Conservation (phyloP, 1,140 invertebrate species). For the Asobara japonica region DNA sequence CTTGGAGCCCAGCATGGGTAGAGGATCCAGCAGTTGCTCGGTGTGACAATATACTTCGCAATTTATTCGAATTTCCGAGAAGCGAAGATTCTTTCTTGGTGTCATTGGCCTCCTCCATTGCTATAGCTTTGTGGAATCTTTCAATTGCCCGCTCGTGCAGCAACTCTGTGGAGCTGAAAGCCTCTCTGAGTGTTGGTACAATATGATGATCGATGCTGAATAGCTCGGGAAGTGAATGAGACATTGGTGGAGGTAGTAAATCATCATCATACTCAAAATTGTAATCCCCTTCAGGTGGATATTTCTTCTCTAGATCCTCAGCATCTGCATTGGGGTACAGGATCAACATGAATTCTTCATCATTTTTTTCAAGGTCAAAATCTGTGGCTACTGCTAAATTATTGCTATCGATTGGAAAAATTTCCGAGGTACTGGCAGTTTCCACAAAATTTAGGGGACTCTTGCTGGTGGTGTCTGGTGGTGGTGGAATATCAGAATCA, state of each 20-base stretch:
- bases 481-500: background rate
- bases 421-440: background rate
- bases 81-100: slow-evolving; percentile 45
- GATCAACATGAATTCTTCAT: slow-evolving; percentile 76
- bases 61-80: slow-evolving; percentile 30
- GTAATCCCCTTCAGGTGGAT: slow-evolving; percentile 25
- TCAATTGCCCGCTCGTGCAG: slow-evolving; percentile 83
- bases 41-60: slow-evolving; percentile 42
- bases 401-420: slow-evolving; percentile 20
- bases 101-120: slow-evolving; percentile 74
- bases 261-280: slow-evolving; percentile 65
- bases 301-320: slow-evolving; percentile 31
- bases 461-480: background rate
- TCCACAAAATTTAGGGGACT: background rate
- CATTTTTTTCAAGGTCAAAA: slow-evolving; percentile 30
- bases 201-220: slow-evolving; percentile 65
- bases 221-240: slow-evolving; percentile 81
- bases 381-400: slow-evolving; percentile 27
- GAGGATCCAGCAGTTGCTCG: slow-evolving; percentile 46
- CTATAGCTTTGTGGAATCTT: slow-evolving; percentile 78
- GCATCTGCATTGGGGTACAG: slow-evolving; percentile 72
- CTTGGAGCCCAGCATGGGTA: slow-evolving; percentile 42
- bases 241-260: slow-evolving; percentile 78
- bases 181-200: slow-evolving; percentile 69
- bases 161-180: slow-evolving; percentile 83